Percentiles rank a stretch among this genome's conserved stretches.
These are phyloP conservation scores for Pachypanchax playfairii DNA, from an alignment of 2,113 vertebrate genomes.

Conservation along the genomic window DNA sequence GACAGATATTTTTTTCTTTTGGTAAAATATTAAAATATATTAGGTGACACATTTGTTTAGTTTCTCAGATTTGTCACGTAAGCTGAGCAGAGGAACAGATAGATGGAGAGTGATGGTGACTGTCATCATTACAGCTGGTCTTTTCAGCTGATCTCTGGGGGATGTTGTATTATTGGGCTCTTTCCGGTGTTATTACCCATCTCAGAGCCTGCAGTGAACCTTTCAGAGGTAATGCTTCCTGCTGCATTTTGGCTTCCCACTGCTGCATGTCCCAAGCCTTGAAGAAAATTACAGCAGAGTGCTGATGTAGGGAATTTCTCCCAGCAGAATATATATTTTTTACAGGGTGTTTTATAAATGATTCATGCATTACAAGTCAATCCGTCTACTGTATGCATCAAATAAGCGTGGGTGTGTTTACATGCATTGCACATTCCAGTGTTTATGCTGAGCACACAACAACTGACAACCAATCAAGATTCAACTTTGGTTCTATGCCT, in stretches of 20 bases:
- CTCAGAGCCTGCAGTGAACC: constrained; percentile 63
- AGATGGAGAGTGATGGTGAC: constrained; percentile 45
- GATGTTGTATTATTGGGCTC: constrained; percentile 61
- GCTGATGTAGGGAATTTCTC: constrained; percentile 66
- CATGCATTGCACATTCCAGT: constrained; percentile 12
- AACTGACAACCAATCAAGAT: constrained; percentile 61
- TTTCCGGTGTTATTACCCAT: constrained; percentile 72
- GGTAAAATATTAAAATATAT: too few relatives aligned
- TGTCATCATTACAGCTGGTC: constrained; percentile 62
- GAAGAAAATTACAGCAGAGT: constrained; percentile 68
- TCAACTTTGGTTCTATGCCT: constrained; percentile 31
- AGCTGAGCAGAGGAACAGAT: constrained; percentile 50
- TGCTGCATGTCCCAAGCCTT: constrained; percentile 60
- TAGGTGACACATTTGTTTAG: too few relatives aligned
- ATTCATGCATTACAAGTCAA: constrained; percentile 66
- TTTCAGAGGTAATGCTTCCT: constrained; percentile 67
- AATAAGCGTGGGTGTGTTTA: constrained; percentile 20
- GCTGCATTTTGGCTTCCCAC: constrained; percentile 64
- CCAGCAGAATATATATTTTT: constrained; percentile 47
- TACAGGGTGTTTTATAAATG: constrained; percentile 70
- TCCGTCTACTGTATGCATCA: constrained; percentile 43
- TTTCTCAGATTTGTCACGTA: constrained; percentile 40
- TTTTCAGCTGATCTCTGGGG: constrained; percentile 54
- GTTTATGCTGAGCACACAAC: constrained; percentile 61
- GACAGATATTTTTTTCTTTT: too few relatives aligned